Evolutionary conservation across 2,888 invertebrate genomes (phyloP), one percentile per base, ranked within the genome.

Genomic region (Myopa tessellatipennis): DNA sequence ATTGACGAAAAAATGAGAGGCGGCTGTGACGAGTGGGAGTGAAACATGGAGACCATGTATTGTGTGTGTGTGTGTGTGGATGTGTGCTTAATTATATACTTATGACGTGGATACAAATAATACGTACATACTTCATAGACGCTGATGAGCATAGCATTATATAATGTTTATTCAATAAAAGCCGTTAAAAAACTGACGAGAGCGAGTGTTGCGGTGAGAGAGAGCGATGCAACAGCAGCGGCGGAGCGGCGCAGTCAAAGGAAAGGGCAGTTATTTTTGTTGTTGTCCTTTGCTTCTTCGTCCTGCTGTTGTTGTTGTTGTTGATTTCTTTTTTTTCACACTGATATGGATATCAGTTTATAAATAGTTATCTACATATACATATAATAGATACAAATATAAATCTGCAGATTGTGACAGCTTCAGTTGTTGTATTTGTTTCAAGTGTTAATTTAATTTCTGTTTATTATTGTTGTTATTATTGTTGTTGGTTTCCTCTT

Each of bases 71-170:
- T 34, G 60, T 61, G 38, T 40, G 61, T 55, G 55, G 6, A 34
- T 63, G 50, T 18, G 50, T 73, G 45, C 50, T 50, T 40, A 14
- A 26, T 1, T 61, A 68, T n/a, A 71, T 78, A n/a, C 50, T 74
- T 58, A 14, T 60, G 63, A 12, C n/a, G 55, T 10, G 55, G 16
- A 55, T 16, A 4, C 8, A 6, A 61, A 34, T 40, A 14, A 84
- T 88, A 88, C 87, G 85, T 88, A 88, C 87, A 87, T 88, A 86
- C 85, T 84, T 87, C 86, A 84, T 87, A 87, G 87, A 83, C 85
- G 87, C 87, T 88, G 87, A 88, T 88, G 88, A 87, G 88, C 87
- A 88, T 88, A 88, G 86, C 87, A 88, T 88, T 87, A 88, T 87
- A 87, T 86, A 60, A 69, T 65, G 58, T 68, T 75, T 69, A 58